Conservation (phyloP, 2,797 vertebrate genomes). For the Spondyliosoma cantharus region DNA sequence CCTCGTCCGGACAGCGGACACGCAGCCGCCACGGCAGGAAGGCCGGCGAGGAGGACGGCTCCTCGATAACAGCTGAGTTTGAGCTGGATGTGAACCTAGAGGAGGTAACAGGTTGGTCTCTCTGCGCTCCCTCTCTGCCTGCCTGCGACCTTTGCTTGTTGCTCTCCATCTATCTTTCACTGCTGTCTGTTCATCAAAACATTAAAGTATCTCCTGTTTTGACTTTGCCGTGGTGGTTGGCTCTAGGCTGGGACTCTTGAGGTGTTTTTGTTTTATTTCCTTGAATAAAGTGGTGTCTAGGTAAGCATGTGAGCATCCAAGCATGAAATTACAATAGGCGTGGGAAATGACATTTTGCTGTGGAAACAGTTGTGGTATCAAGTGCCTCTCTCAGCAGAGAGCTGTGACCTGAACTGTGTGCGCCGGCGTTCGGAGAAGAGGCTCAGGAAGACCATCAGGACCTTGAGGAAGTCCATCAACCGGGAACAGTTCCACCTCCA, state of each 20-base stretch:
- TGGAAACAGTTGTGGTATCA: constrained; percentile 72
- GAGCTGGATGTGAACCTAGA: constrained; percentile 94
- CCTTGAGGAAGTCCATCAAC: constrained; percentile 92
- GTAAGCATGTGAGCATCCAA: constrained; percentile 51
- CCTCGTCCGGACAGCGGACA: constrained; percentile 82
- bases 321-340: constrained; percentile 13
- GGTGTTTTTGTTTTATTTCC: constrained; percentile 36
- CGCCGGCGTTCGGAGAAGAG: constrained; percentile 92
- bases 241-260: constrained; percentile 28
- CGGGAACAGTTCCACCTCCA: constrained; percentile 94
- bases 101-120: constrained; percentile 99
- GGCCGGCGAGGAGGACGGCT: constrained; percentile 86
- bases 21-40: constrained; percentile 87
- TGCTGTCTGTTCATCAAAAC: constrained; percentile 69
- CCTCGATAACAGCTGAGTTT: constrained; percentile 93
- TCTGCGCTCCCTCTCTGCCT: constrained; percentile 80
- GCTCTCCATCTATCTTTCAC: constrained; percentile 59
- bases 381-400: constrained; percentile 86
- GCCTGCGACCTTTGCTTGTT: constrained; percentile 68
- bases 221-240: constrained; percentile 67
- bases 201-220: constrained; percentile 99
- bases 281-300: constrained; percentile 19
- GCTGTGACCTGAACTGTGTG: constrained; percentile 91
- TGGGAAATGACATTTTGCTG: constrained; percentile 8
- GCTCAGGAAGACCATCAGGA: constrained; percentile 94